Evolutionary conservation across 35 echinoderm and acorn worm species (phyloP), one percentile per base, ranked within the genome.

Genomic region (Apostichopus californicus): DNA sequence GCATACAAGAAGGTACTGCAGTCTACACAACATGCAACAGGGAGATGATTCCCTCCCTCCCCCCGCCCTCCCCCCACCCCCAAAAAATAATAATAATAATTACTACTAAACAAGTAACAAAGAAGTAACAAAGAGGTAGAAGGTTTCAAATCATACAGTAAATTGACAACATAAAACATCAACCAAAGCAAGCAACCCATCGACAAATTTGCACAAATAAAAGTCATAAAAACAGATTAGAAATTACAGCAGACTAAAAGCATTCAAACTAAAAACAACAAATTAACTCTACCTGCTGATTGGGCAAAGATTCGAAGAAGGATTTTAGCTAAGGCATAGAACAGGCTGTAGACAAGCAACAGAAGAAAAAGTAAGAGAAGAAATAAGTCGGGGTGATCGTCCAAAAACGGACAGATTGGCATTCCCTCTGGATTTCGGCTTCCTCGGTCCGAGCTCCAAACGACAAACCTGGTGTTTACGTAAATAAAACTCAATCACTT

Each of bases 311-410:
- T 91, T 46, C 89, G 77, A 34, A 98, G 86, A 15, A 95, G 60
- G 65, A 95, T 70, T 63, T 87, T 93, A 57, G 86, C 88, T 15
- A 98, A 63, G 54, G 86, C 86, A 78, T 98, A 95, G 85, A 91
- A 96, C 8, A 94, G 71, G 89, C 78, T 77, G 57, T 98, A 95
- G 66, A 98, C 77, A 8, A 92, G 65, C 20, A 91, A 24, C 24
- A 96, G 83, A 15, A 91, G 80, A 9, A 98, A 22, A 81, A 98
- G 78, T 28, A 98, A 94, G 15, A 98, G 88, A 56, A 98, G 71
- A 83, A 98, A 98, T 75, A 98, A 86, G 91, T 98, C 96, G 5
- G 96, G 96, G 80, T 98, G 96, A 15, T 98, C 93, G 81, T 95
- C 93, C 78, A 98, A 86, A 91, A 98, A 98, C 28, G 96, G 96